phyloP scores from a whole-genome alignment of 2,797 vertebrate species.

The Gadopsis marmoratus region DNA sequence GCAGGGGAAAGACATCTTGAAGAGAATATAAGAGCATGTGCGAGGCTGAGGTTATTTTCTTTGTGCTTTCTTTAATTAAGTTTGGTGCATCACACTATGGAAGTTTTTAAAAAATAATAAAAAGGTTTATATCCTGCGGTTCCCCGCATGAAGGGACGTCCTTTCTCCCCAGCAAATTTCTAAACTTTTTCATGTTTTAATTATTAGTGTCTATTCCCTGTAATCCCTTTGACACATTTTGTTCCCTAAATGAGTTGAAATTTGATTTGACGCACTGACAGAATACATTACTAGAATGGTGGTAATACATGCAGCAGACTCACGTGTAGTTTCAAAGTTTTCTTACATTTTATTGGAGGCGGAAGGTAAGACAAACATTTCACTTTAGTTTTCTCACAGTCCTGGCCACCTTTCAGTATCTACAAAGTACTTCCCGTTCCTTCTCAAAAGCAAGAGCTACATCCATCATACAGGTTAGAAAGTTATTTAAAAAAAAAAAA shows the following conservation, averaged over 20 bases:
- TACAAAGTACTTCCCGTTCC: constrained; percentile 90
- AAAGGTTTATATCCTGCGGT: constrained; percentile 15
- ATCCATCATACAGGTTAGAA: constrained; percentile 97
- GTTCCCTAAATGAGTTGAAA: background rate
- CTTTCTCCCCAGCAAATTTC: background rate
- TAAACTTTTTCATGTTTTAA: background rate
- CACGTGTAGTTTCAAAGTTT: constrained; percentile 57
- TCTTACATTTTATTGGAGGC: constrained; percentile 83
- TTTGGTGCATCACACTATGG: constrained; percentile 20
- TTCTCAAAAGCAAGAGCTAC: constrained; percentile 92
- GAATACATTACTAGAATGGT: background rate
- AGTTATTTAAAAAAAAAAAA: constrained; percentile 81
- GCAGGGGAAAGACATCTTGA: constrained; percentile 67
- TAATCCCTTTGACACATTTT: background rate
- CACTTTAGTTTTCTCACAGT: constrained; percentile 75
- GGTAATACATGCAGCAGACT: constrained; percentile 14
- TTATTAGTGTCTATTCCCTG: background rate
- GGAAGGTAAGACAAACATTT: constrained; percentile 82
- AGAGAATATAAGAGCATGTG: constrained; percentile 47
- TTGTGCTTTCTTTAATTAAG: constrained; percentile 44
- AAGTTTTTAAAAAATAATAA: constrained; percentile 23
- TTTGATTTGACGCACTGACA: background rate
- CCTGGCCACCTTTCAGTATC: constrained; percentile 85
- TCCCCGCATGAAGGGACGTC: background rate
- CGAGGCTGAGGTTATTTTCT: constrained; percentile 14